Evolutionary conservation across 2,797 vertebrate species (phyloP).

Genomic region (Tragelaphus eurycerus): DNA sequence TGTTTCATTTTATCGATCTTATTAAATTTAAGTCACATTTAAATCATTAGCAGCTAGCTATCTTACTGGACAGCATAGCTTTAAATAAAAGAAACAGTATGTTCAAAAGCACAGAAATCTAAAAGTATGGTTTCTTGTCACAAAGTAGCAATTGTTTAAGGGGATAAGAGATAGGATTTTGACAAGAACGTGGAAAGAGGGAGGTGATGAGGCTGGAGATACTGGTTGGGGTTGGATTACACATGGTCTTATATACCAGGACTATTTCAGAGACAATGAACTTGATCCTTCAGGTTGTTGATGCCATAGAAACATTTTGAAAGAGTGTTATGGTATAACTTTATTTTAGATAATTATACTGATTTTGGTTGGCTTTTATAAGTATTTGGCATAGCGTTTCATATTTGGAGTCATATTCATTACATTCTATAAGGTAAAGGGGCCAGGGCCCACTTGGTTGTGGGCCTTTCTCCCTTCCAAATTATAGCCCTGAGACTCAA

Average conservation of each 20-base stretch:
- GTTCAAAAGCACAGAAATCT: neutral
- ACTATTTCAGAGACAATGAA: neutral
- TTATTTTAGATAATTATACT: neutral
- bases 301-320: neutral
- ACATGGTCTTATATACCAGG: neutral
- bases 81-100: neutral
- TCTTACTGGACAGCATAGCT: neutral
- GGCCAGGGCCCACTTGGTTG: fast-evolving
- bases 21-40: neutral
- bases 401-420: neutral
- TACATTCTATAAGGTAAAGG: neutral
- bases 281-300: neutral
- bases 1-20: neutral
- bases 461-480: neutral
- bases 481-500: neutral
- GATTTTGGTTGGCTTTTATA: neutral
- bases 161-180: neutral
- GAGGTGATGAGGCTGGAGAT: neutral
- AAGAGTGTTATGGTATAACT: neutral
- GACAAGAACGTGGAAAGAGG: neutral
- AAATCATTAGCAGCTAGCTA: neutral
- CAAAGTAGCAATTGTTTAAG: neutral
- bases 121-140: neutral
- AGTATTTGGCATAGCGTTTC: neutral
- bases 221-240: neutral